Evolutionary conservation across 1,140 invertebrate genomes (phyloP).

Genomic region (Heliconius nattereri): DNA sequence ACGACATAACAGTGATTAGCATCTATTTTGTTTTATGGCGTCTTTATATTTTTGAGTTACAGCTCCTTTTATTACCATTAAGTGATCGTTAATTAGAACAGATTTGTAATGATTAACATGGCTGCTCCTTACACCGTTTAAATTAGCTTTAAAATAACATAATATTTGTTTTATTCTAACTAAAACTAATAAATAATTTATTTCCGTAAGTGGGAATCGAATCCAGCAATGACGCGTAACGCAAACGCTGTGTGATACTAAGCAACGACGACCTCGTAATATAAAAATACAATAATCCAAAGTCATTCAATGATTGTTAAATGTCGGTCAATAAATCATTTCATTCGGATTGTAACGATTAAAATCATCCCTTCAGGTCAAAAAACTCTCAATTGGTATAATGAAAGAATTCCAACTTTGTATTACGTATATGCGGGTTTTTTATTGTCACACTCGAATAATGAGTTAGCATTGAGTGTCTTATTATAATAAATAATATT

Average conservation of each 20-base stretch:
- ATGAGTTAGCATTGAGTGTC: neutral
- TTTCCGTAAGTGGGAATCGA: too few relatives aligned
- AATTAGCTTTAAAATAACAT: neutral
- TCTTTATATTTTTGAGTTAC: constrained; percentile 1
- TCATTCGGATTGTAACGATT: constrained; percentile 60
- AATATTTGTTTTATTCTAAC: too few relatives aligned
- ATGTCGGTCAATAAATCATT: constrained; percentile 54
- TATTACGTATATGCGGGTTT: constrained; percentile 55
- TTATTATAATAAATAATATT: constrained; percentile 3
- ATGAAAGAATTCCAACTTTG: constrained; percentile 57
- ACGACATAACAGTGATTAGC: neutral
- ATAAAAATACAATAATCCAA: constrained; percentile 16
- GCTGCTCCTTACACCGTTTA: neutral
- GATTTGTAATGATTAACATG: constrained; percentile 4
- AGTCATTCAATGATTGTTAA: constrained; percentile 33
- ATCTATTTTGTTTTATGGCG: constrained; percentile 2
- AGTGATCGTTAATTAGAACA: constrained; percentile 14
- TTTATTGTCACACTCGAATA: constrained; percentile 42
- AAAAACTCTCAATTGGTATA: constrained; percentile 67
- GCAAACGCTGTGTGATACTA: too few relatives aligned
- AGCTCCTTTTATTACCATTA: neutral
- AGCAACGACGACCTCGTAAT: too few relatives aligned
- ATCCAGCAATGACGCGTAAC: too few relatives aligned
- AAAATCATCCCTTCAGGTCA: constrained; percentile 66
- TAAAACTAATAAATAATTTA: too few relatives aligned